phyloP scores from a whole-genome alignment of 2,113 vertebrate species.

The Aptenodytes patagonicus region DNA sequence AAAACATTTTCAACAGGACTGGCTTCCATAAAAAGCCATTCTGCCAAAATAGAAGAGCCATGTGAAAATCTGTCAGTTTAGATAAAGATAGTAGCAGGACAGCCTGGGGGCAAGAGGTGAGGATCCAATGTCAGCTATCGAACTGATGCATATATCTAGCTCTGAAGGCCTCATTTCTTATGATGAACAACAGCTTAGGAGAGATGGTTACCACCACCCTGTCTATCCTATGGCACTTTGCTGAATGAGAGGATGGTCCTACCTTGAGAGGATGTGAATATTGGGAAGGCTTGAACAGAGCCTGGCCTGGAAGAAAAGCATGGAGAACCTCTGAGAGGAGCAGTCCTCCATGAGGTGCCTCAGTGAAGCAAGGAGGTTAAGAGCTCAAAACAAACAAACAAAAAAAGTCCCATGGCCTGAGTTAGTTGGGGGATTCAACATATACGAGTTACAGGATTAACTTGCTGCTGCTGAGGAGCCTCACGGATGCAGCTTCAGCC shows the following conservation, averaged over 20 bases:
- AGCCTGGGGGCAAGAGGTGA: neutral
- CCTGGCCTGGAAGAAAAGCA: neutral
- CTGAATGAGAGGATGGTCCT: neutral
- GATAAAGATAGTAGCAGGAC: neutral
- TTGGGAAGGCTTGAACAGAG: neutral
- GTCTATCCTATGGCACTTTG: neutral
- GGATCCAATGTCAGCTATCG: neutral
- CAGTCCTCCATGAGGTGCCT: neutral
- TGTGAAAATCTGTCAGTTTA: slow-evolving; percentile 30
- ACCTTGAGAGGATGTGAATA: neutral
- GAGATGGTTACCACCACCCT: neutral
- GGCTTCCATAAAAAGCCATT: slow-evolving; percentile 1
- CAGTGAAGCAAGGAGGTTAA: neutral
- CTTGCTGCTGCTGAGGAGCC: neutral
- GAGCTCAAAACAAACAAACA: neutral
- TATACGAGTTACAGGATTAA: neutral
- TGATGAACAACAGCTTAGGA: neutral
- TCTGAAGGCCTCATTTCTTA: neutral
- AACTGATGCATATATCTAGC: neutral
- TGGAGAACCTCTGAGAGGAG: neutral
- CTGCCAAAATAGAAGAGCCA: neutral
- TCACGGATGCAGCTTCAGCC: neutral
- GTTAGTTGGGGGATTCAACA: neutral
- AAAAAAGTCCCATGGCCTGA: neutral
- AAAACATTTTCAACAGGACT: neutral